Evolutionary conservation across 2,797 vertebrate species (phyloP), one percentile per base, ranked within the genome.

Genomic region (Podarcis siculus): DNA sequence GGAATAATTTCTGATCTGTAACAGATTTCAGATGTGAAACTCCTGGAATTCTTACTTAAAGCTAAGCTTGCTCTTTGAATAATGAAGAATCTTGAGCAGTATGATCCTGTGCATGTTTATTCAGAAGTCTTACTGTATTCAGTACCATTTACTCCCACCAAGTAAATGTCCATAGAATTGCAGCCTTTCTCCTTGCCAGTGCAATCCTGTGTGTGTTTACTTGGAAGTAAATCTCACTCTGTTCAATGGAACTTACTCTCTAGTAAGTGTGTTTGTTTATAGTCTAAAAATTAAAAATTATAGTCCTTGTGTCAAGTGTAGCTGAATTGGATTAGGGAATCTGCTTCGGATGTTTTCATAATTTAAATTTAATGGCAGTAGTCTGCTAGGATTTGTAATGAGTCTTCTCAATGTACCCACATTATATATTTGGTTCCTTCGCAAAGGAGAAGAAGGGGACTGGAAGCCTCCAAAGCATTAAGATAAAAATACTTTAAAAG

Each of bases 321-420:
- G 69, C 85, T 0, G 64, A 58, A 42, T 45, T 82, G 82, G 30
- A 67, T 85, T 78, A 89, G 27, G 90, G 84, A 49, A 55, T 83
- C 75, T 55, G 83, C 79, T 8, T 5, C 39, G 78, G 35, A 72
- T 58, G 66, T 80, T 91, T 91, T 78, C 90, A 55, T 49, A 71
- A 71, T 83, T 71, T 49, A 49, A 69, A 83, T 71, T 45, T 45
- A 69, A 45, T 8, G 30, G 13, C 25, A 49, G 42, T 15, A 23
- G 58, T 67, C 3, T 82, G 25, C 25, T 82, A 5, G 15, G 15
- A 39, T 90, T 35, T n/a, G 27, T 89, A 87, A 64, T 79, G 49
- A 55, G 19, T 67, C 35, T 35, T 79, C 61, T 49, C 42, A 49
- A 17, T 32, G 73, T n/a, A 55, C 9, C 39, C 49, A 7, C 32